These are phyloP conservation scores for Alligator sinensis DNA, from an alignment of 2,113 vertebrate species.

Conservation along the genomic window DNA sequence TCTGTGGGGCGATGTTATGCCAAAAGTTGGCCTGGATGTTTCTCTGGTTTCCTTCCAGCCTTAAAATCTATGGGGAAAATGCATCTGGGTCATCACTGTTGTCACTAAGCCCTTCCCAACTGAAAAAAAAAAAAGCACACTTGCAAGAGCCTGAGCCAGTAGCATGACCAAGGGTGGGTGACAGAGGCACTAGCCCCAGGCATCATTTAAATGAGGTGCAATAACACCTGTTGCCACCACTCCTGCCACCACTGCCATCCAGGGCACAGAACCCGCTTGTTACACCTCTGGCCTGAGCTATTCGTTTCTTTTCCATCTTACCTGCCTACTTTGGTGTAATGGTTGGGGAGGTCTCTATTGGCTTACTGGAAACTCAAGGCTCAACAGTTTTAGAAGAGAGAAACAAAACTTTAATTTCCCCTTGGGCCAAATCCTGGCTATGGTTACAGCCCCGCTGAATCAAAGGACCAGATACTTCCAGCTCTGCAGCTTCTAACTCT, in stretches of 20 bases:
- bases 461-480: too few relatives aligned
- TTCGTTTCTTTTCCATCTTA: background rate
- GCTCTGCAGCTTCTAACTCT: background rate
- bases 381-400: background rate
- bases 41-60: background rate
- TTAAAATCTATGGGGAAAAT: background rate
- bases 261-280: too few relatives aligned
- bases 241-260: too few relatives aligned
- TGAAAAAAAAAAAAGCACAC: background rate
- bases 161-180: background rate
- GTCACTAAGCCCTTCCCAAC: background rate
- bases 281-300: too few relatives aligned
- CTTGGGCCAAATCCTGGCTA: background rate
- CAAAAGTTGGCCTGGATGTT: background rate
- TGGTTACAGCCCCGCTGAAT: background rate
- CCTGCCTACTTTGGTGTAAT: background rate
- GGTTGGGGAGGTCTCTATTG: background rate
- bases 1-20: background rate
- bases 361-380: background rate
- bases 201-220: too few relatives aligned
- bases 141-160: background rate
- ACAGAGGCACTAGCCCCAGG: too few relatives aligned
- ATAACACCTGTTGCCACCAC: too few relatives aligned
- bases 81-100: fast-evolving
- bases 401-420: background rate